Percentiles rank a stretch among this genome's conserved stretches.
These are phyloP conservation scores for Macaca mulatta DNA, from an alignment of 2,113 vertebrate genomes.

Conservation along the genomic window DNA sequence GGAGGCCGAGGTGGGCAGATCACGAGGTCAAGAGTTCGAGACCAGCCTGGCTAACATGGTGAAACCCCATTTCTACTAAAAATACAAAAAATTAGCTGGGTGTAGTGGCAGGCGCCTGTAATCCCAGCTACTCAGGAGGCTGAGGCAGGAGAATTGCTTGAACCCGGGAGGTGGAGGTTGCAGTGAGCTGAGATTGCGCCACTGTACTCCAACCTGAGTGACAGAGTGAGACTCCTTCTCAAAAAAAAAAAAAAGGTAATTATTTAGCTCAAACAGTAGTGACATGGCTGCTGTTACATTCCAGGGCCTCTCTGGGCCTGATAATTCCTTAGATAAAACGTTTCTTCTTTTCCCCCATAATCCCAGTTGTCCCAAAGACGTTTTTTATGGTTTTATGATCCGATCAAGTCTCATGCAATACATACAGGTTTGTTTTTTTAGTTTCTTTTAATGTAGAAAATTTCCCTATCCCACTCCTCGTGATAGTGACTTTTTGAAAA, in stretches of 20 bases:
- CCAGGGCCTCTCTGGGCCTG: background rate
- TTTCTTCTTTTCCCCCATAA: background rate
- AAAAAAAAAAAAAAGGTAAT: too few relatives aligned
- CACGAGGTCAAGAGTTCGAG: too few relatives aligned
- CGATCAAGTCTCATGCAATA: background rate
- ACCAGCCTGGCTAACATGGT: too few relatives aligned
- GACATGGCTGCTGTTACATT: background rate
- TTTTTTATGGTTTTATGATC: constrained; percentile 1
- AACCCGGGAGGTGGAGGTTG: too few relatives aligned
- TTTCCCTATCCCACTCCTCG: background rate
- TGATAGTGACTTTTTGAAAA: background rate
- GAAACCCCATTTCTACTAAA: too few relatives aligned
- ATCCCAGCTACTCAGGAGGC: too few relatives aligned
- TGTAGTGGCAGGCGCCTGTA: fast-evolving
- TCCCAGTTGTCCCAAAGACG: background rate
- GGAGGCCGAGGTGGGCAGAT: too few relatives aligned
- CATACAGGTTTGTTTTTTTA: background rate
- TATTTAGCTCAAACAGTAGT: background rate
- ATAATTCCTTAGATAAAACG: background rate
- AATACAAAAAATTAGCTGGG: too few relatives aligned
- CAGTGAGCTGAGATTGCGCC: too few relatives aligned
- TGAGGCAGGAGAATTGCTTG: too few relatives aligned
- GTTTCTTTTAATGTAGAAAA: constrained; percentile 7
- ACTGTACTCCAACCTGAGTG: too few relatives aligned
- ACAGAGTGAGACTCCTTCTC: too few relatives aligned